These are phyloP conservation scores for Patella pellucida DNA, from an alignment of 2,888 invertebrate species.

Conservation along the genomic window DNA sequence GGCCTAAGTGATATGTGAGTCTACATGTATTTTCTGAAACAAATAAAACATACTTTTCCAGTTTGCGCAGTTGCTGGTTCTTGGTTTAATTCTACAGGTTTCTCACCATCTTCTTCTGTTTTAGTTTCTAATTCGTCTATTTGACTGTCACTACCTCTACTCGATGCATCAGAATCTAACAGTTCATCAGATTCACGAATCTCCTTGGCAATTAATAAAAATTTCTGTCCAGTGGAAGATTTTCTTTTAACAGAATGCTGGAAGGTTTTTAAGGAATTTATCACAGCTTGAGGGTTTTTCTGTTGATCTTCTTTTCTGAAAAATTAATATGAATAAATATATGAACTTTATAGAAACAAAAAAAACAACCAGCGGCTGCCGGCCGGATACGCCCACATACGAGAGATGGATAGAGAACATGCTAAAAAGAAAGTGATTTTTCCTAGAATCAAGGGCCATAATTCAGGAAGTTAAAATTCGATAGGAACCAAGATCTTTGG, in stretches of 20 bases:
- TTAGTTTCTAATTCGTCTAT: neutral
- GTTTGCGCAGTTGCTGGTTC: no score
- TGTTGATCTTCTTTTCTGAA: constrained; percentile 80
- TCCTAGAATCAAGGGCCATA: no score
- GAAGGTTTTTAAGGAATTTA: constrained; percentile 91
- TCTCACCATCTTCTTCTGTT: no score
- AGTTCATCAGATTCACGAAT: constrained; percentile 55
- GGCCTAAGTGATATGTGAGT: no score
- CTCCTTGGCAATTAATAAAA: constrained; percentile 44
- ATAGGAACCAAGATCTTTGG: no score
- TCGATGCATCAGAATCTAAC: constrained; percentile 34
- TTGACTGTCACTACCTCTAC: neutral
- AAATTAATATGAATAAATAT: neutral
- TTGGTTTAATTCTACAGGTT: no score
- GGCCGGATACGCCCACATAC: neutral
- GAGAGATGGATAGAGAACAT: neutral
- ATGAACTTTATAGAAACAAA: no score
- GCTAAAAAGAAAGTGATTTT: no score
- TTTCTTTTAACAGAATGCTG: constrained; percentile 72
- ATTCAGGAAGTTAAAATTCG: no score
- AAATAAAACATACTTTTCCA: no score
- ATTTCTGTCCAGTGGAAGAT: constrained; percentile 36
- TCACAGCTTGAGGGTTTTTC: constrained; percentile 90
- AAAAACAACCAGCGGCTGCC: neutral
- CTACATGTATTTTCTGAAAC: no score